Conservation (phyloP, 2,888 invertebrate species). For the Chrysolina oricalcia region DNA sequence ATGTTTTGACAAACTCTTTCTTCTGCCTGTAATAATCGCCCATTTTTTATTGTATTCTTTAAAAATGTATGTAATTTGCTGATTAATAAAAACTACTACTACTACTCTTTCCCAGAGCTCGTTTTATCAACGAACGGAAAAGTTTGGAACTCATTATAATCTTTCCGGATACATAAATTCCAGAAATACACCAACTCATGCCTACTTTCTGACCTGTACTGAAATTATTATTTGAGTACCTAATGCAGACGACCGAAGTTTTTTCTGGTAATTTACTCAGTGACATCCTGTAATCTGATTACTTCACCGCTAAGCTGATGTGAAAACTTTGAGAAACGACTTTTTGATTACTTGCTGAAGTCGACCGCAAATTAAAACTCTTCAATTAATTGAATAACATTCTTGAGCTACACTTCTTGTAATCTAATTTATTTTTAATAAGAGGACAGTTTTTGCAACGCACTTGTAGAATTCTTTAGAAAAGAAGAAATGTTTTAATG, state of each 20-base stretch:
- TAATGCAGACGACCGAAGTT: background rate
- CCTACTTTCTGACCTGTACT: too few relatives aligned
- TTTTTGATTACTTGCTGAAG: slow-evolving; percentile 34
- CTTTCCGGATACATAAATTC: too few relatives aligned
- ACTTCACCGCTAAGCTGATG: slow-evolving; percentile 23
- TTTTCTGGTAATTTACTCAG: slow-evolving; percentile 5
- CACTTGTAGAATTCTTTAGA: slow-evolving; percentile 20
- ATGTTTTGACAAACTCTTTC: too few relatives aligned
- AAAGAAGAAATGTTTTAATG: slow-evolving; percentile 14
- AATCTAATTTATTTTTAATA: slow-evolving; percentile 29
- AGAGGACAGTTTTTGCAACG: slow-evolving; percentile 21
- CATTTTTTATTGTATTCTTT: too few relatives aligned
- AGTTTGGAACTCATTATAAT: too few relatives aligned
- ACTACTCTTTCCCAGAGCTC: too few relatives aligned
- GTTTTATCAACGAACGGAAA: too few relatives aligned
- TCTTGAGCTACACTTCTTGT: slow-evolving; percentile 25
- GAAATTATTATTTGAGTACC: background rate
- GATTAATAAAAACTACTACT: too few relatives aligned
- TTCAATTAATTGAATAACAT: slow-evolving; percentile 33
- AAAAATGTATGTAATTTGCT: too few relatives aligned
- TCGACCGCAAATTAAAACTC: slow-evolving; percentile 29
- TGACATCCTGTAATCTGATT: slow-evolving; percentile 27
- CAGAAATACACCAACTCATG: too few relatives aligned
- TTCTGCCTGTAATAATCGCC: too few relatives aligned
- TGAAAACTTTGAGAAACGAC: slow-evolving; percentile 32